Evolutionary conservation across 2,797 vertebrate species (phyloP).

Genomic region (Poecilia wingei): DNA sequence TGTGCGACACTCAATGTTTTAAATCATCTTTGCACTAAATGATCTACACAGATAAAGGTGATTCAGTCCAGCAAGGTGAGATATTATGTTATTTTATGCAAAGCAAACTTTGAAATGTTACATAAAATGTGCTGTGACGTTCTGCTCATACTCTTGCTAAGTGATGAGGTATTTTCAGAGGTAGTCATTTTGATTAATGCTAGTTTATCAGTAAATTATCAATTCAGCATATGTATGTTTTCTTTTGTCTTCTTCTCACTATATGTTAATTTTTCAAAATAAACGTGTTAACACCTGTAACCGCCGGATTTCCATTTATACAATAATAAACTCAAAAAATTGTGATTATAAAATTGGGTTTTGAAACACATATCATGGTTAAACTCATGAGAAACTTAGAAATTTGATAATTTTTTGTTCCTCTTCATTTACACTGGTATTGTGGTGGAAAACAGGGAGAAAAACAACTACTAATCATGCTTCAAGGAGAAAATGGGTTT

Average conservation of each 20-base stretch:
- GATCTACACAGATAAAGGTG: background rate
- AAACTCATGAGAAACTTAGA: background rate
- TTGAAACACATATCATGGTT: background rate
- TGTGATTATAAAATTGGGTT: background rate
- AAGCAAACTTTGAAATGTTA: background rate
- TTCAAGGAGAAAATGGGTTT: background rate
- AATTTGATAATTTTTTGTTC: background rate
- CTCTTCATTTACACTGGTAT: background rate
- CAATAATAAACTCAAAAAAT: background rate
- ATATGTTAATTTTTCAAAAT: no score
- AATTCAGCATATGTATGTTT: background rate
- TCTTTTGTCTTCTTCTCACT: no score
- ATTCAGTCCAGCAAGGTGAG: background rate
- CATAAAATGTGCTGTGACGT: background rate
- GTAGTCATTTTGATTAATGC: background rate
- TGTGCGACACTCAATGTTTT: background rate
- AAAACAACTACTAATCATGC: background rate
- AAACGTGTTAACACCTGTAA: background rate
- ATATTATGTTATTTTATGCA: background rate
- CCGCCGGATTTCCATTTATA: background rate
- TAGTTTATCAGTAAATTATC: background rate
- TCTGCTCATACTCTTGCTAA: background rate
- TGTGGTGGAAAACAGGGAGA: background rate
- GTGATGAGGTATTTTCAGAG: background rate
- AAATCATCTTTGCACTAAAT: constrained; percentile 1